phyloP scores from a whole-genome alignment of 2,888 invertebrate genomes.

The Stenodera caucasica region DNA sequence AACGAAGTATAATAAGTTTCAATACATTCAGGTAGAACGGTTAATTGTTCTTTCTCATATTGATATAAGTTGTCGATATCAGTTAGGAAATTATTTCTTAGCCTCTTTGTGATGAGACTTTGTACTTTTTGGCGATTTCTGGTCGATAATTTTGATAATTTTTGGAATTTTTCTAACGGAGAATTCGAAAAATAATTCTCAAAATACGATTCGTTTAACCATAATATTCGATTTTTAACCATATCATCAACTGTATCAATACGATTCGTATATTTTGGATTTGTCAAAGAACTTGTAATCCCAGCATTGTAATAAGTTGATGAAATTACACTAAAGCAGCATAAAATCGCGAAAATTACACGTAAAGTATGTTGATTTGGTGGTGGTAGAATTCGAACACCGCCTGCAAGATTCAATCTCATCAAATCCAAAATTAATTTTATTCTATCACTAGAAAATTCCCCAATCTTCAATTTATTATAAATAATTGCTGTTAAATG shows the following conservation, averaged over 20 bases:
- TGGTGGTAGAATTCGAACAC: background rate
- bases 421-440: background rate
- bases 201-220: constrained; percentile 28
- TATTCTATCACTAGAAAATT: background rate
- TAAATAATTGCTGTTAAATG: background rate
- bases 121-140: background rate
- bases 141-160: background rate
- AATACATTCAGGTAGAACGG: background rate
- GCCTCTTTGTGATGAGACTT: background rate
- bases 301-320: constrained; percentile 34
- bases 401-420: background rate
- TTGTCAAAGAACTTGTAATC: constrained; percentile 31
- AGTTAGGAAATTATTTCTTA: background rate
- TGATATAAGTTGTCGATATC: background rate
- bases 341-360: constrained; percentile 24
- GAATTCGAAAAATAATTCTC: background rate
- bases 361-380: constrained; percentile 11
- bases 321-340: constrained; percentile 27
- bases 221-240: constrained; percentile 29
- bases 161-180: background rate
- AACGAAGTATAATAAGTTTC: background rate
- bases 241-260: constrained; percentile 35
- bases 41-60: background rate
- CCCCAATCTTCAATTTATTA: background rate
- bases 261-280: constrained; percentile 31